Base-by-base conservation (phyloP, 2,797 vertebrate species). In the Sardinella longiceps region DNA sequence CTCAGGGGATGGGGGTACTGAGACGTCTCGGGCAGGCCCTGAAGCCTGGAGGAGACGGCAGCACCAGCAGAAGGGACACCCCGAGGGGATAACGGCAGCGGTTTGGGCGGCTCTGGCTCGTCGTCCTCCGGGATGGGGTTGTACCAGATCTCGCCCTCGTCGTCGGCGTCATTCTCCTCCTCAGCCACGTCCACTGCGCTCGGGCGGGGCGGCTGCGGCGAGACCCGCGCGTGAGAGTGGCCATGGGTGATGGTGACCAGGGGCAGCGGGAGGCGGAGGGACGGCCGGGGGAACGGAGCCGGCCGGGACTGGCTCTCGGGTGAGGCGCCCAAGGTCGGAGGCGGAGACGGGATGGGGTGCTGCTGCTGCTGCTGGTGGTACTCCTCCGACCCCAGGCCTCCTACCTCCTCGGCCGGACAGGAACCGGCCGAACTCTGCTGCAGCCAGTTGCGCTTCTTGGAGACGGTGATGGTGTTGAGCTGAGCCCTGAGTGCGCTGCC, bases 71-170 rank as follows among this genome's bases (percentile, higher is more conserved):
- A 46, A 1, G 88, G 85, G 12, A 60, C 89, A 10, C 90, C 85
- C 6, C 10, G 81, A 45, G 3, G 14, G 70, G 15, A 20, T 7
- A 43, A 1, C 5, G 37, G 37, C 18, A 77, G 33, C 5, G 70
- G 70, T 2, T 77, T 77, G 37, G 33, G 43, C 25, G 50, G 53
- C 12, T 91, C 91, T 0, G 89, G 89, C 2, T 97, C 97, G 0
- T 98, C 97, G 1, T 99, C 98, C 91, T 99, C 98, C 0, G 98
- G 98, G 91, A 99, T 99, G 0, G 98, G 98, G 88, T 99, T 99
- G 94, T 99, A 99, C 98, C 98, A 99, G 93, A 99, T 99, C 92
- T 99, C 98, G 51, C 98, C 97, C 94, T 99, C 98, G 48, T 99
- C 98, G 0, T 98, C 97, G 0, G 97, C 97, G 0, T 99, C 97